Evolutionary conservation across 2,797 vertebrate genomes (phyloP).

Genomic region (Tragelaphus oryx): DNA sequence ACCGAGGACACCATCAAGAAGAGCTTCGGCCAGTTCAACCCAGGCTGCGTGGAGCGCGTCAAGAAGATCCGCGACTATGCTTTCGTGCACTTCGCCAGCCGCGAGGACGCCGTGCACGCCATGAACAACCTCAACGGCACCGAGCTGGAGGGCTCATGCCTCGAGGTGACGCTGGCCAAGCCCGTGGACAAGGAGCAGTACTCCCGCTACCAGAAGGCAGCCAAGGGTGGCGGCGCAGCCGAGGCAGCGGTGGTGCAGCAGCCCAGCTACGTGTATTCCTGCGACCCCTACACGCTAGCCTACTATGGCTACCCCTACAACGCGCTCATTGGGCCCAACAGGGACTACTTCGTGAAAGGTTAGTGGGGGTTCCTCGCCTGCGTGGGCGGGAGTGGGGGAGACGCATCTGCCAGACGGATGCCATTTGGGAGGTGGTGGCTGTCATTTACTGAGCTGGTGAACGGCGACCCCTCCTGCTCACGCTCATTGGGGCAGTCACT

Average conservation of each 20-base stretch:
- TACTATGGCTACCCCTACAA: constrained; percentile 98
- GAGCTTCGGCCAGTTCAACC: constrained; percentile 96
- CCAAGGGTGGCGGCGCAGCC: constrained; percentile 83
- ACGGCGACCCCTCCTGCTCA: accelerated
- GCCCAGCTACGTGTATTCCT: constrained; percentile 95
- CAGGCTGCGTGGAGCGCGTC: constrained; percentile 95
- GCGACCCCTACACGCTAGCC: constrained; percentile 95
- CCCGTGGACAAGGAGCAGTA: constrained; percentile 99
- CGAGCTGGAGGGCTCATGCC: constrained; percentile 95
- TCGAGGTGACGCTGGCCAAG: constrained; percentile 98
- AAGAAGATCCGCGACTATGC: constrained; percentile 99
- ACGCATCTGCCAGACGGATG: accelerated
- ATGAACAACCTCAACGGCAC: constrained; percentile 97
- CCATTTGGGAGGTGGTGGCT: accelerated
- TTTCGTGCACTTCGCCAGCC: constrained; percentile 95
- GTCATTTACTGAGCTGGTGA: background rate
- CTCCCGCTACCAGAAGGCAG: constrained; percentile 97
- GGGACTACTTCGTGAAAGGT: constrained; percentile 99
- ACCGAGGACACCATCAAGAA: constrained; percentile 93
- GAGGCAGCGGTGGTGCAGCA: constrained; percentile 81
- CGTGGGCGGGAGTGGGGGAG: accelerated
- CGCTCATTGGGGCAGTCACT: background rate
- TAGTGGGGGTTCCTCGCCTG: constrained; percentile 76
- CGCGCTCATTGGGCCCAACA: constrained; percentile 97
- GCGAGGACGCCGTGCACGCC: constrained; percentile 95